Percentiles rank a stretch among this genome's conserved stretches.
phyloP scores from a whole-genome alignment of 1,140 invertebrate species.

The Hydropsyche tenuis region DNA sequence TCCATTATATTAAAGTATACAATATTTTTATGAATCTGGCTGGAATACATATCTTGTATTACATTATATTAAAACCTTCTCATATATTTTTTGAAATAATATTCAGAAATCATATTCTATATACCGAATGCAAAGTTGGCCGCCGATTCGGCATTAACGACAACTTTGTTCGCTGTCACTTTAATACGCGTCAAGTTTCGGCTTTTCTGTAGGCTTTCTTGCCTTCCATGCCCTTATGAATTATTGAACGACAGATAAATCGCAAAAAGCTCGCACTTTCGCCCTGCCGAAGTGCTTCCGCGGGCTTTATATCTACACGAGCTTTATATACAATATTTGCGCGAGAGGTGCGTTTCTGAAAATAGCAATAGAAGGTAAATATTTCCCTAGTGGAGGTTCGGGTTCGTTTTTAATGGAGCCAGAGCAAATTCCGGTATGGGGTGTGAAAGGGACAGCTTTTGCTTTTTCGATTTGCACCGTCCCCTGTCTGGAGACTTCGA shows the following conservation, averaged over 20 bases:
- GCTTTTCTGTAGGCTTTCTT: neutral
- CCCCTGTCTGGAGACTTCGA: no score
- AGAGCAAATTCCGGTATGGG: neutral
- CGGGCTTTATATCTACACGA: no score
- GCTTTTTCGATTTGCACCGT: neutral
- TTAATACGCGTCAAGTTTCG: constrained; percentile 10
- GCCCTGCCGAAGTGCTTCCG: neutral
- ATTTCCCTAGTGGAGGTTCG: neutral
- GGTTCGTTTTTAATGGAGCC: neutral
- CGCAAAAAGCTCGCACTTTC: constrained; percentile 15
- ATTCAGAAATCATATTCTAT: no score
- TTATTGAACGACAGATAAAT: constrained; percentile 28
- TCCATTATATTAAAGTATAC: no score
- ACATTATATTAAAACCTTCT: no score
- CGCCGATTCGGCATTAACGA: constrained; percentile 14
- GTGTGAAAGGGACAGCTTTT: neutral
- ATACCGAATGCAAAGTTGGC: neutral
- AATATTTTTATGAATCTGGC: no score
- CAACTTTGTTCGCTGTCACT: constrained; percentile 11
- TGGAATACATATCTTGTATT: no score
- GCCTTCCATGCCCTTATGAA: constrained; percentile 3
- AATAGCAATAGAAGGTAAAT: constrained; percentile 24
- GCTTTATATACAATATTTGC: no score
- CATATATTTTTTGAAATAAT: no score
- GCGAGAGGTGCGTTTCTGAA: neutral